A percentile compares a stretch with the other conserved stretches of the same genome.
These are phyloP conservation scores for Chaitophorus viminalis DNA, from an alignment of 2,888 invertebrate genomes.

Conservation along the genomic window DNA sequence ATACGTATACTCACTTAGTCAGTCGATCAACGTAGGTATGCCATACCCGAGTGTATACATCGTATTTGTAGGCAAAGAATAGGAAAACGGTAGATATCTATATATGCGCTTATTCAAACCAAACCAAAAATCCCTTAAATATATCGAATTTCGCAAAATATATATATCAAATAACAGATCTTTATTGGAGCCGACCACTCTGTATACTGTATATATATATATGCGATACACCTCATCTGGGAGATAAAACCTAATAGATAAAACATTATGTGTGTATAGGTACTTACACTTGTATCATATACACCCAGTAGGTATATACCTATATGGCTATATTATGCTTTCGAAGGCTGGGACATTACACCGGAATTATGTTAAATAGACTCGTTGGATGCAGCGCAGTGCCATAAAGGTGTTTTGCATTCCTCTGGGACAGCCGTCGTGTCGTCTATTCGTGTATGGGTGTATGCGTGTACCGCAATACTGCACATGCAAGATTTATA, in stretches of 20 bases:
- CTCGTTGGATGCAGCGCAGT: neutral
- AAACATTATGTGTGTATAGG: neutral
- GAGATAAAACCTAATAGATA: neutral
- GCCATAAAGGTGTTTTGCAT: neutral
- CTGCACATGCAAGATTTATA: neutral
- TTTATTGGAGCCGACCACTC: neutral
- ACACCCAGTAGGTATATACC: neutral
- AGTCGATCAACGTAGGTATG: too few relatives aligned
- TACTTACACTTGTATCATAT: too few relatives aligned
- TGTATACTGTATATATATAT: neutral
- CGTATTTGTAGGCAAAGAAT: too few relatives aligned
- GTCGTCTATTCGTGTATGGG: too few relatives aligned
- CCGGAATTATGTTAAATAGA: constrained; percentile 8
- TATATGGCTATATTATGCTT: neutral
- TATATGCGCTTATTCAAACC: too few relatives aligned
- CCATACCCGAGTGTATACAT: too few relatives aligned
- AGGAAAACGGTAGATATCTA: too few relatives aligned
- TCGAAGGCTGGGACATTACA: neutral
- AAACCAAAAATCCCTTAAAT: neutral
- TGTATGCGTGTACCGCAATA: neutral
- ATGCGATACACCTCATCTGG: neutral
- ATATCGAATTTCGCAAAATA: neutral
- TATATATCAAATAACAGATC: neutral
- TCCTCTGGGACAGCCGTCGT: neutral
- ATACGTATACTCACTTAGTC: too few relatives aligned